Conservation (phyloP, 2,113 vertebrate species). For the Euleptes europaea region DNA sequence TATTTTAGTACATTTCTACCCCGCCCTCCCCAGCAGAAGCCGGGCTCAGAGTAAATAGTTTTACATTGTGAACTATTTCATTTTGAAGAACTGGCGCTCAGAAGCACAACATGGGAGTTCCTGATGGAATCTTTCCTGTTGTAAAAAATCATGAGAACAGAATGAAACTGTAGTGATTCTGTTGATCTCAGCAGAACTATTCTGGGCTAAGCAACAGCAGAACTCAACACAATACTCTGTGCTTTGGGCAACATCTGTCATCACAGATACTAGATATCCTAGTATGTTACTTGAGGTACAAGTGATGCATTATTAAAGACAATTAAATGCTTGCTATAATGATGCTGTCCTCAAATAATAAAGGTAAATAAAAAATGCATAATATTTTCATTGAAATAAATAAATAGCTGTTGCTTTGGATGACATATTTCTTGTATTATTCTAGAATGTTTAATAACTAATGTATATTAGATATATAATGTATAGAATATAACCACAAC, state of each 20-base stretch:
- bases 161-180: background rate
- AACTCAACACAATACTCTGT: background rate
- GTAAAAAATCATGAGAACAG: background rate
- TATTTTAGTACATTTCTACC: too few relatives aligned
- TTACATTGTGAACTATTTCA: too few relatives aligned
- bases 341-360: slow-evolving; percentile 5
- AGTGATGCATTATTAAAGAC: background rate
- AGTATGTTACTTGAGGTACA: background rate
- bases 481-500: background rate
- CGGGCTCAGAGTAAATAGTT: too few relatives aligned
- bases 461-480: background rate
- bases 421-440: background rate
- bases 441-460: background rate
- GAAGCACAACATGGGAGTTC: background rate
- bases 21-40: too few relatives aligned
- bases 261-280: slow-evolving; percentile 1
- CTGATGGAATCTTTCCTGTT: background rate
- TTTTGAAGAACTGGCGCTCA: too few relatives aligned
- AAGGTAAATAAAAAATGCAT: background rate
- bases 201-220: background rate
- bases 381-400: background rate
- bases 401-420: background rate
- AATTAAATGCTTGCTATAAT: background rate
- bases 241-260: background rate
- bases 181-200: background rate